A percentile compares a stretch with the other conserved stretches of the same genome.
Evolutionary conservation across 1,140 invertebrate genomes (phyloP).

Genomic region (Trichomalopsis sarcophagae): DNA sequence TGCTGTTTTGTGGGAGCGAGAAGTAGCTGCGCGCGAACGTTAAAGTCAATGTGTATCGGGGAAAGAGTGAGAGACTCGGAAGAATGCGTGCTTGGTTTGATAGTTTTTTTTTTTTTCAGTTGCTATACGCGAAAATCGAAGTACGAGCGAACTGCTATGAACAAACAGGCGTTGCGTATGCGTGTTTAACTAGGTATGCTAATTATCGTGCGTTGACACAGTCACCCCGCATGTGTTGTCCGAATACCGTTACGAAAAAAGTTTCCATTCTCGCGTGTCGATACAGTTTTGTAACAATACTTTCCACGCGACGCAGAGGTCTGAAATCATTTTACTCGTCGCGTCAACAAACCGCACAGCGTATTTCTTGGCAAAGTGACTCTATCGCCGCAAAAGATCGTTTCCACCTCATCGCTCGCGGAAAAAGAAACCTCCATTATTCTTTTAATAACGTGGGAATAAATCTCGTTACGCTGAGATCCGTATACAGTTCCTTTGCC

Average conservation of each 20-base stretch:
- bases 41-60: neutral
- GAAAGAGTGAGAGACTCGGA: neutral
- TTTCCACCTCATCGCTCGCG: neutral
- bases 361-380: neutral
- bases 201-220: neutral
- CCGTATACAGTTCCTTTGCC: neutral
- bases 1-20: slow-evolving; percentile 12
- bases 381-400: neutral
- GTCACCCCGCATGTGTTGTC: neutral
- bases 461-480: neutral
- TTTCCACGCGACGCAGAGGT: neutral
- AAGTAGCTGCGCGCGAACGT: neutral
- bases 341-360: neutral
- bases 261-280: neutral
- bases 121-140: too few species aligned
- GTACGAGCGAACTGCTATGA: neutral
- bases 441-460: slow-evolving; percentile 16
- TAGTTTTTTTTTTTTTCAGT: too few species aligned
- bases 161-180: neutral
- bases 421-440: neutral
- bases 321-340: neutral
- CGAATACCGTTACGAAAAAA: neutral
- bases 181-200: neutral
- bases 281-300: neutral
- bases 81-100: too few species aligned